These are phyloP conservation scores for Neelides sp. DNA, from an alignment of 1,140 invertebrate genomes.

Conservation along the genomic window DNA sequence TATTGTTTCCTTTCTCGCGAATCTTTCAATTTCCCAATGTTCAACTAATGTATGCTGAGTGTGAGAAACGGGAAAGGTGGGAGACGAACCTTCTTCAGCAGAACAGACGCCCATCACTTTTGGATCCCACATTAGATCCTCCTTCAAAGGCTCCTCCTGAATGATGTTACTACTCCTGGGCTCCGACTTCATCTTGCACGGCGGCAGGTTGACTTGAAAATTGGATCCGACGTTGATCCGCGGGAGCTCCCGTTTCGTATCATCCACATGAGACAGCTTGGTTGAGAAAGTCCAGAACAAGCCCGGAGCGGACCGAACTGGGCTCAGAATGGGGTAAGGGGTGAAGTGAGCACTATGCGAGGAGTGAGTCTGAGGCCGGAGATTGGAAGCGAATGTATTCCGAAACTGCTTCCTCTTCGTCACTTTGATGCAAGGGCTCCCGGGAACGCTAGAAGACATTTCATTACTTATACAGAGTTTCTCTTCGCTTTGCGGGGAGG, in stretches of 20 bases:
- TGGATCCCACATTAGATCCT: slow-evolving; percentile 76
- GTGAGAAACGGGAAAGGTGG: background rate
- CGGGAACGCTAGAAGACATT: background rate
- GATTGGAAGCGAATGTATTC: slow-evolving; percentile 30
- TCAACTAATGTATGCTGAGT: background rate
- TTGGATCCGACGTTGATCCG: slow-evolving; percentile 76
- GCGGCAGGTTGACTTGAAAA: slow-evolving; percentile 69
- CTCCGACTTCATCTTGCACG: background rate
- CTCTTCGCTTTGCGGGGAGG: too few species aligned
- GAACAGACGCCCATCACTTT: slow-evolving; percentile 54
- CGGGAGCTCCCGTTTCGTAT: slow-evolving; percentile 48
- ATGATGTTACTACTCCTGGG: slow-evolving; percentile 11
- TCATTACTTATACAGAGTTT: too few species aligned
- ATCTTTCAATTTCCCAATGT: too few species aligned
- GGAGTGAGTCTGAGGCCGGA: slow-evolving; percentile 15
- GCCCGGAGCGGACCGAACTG: slow-evolving; percentile 28
- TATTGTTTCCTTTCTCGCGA: too few species aligned
- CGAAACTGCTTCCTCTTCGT: slow-evolving; percentile 30
- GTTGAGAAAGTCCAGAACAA: slow-evolving; percentile 25
- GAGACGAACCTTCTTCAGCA: slow-evolving; percentile 56
- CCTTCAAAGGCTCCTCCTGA: slow-evolving; percentile 40
- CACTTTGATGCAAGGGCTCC: slow-evolving; percentile 28
- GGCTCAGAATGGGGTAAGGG: slow-evolving; percentile 28
- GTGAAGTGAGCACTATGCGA: slow-evolving; percentile 17
- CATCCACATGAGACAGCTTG: slow-evolving; percentile 35